Percentiles rank a stretch among this genome's conserved stretches.
Conservation (phyloP, 2,888 invertebrate genomes). For the Amaurobius ferox region DNA sequence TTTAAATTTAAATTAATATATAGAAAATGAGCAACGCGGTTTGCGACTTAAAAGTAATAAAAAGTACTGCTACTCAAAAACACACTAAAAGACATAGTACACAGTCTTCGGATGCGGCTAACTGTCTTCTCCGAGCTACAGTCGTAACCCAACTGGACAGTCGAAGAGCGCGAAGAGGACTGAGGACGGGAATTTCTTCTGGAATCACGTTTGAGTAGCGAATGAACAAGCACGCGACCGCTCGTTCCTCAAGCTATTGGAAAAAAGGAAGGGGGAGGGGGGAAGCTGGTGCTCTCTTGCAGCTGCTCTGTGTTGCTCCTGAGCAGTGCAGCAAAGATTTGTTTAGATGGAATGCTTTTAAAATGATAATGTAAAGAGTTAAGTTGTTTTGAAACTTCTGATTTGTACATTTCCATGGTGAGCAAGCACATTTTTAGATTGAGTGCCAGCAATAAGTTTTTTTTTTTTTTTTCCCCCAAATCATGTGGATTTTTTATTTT, state of each 20-base stretch:
- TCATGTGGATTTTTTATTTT: too few species aligned
- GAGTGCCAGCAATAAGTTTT: too few species aligned
- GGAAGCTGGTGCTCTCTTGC: constrained; percentile 24
- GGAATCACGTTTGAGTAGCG: constrained; percentile 28
- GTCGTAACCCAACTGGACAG: not conserved
- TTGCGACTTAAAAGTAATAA: too few species aligned
- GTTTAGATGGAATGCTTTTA: not conserved
- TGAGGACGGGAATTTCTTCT: not conserved
- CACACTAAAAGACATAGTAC: too few species aligned
- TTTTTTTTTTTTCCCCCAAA: too few species aligned
- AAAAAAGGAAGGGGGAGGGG: not conserved
- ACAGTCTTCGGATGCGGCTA: not conserved
- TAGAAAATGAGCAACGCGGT: too few species aligned
- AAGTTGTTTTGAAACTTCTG: too few species aligned
- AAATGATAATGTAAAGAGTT: too few species aligned
- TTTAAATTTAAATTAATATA: too few species aligned
- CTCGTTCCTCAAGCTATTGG: constrained; percentile 37
- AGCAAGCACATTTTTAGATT: too few species aligned
- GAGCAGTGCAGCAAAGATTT: not conserved
- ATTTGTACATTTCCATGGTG: too few species aligned
- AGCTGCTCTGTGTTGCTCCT: constrained; percentile 24
- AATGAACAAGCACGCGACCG: constrained; percentile 46
- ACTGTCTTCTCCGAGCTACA: not conserved
- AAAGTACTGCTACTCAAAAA: too few species aligned
- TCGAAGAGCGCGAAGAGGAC: not conserved